A percentile compares a stretch with the other conserved stretches of the same genome.
Evolutionary conservation across 2,113 vertebrate species (phyloP).

Genomic region (Callorhinus ursinus): DNA sequence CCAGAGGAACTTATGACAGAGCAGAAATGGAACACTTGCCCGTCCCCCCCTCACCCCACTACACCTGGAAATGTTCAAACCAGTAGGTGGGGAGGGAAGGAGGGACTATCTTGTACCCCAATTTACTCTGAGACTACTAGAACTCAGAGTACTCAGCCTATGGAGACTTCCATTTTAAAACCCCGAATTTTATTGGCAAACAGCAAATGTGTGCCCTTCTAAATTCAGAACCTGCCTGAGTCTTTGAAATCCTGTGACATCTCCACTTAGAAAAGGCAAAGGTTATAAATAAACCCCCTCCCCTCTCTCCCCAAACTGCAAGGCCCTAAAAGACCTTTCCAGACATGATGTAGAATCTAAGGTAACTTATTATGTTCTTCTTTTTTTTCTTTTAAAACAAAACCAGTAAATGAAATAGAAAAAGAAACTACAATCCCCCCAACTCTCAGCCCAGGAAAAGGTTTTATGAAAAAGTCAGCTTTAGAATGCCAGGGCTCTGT

Average conservation of each 20-base stretch:
- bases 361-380: conserved; percentile 34
- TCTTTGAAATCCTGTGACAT: conserved; percentile 48
- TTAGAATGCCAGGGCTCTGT: conserved; percentile 9
- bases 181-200: conserved; percentile 27
- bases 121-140: conserved; percentile 6
- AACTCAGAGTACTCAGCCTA: conserved; percentile 14
- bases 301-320: neutral
- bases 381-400: neutral
- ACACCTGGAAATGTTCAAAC: conserved; percentile 41
- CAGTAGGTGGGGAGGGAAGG: neutral
- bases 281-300: conserved; percentile 53
- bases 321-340: conserved; percentile 32
- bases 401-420: conserved; percentile 10
- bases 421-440: neutral
- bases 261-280: conserved; percentile 56
- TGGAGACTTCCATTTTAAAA: neutral
- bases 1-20: conserved; percentile 64
- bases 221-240: conserved; percentile 27
- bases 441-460: neutral
- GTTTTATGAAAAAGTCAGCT: conserved; percentile 52
- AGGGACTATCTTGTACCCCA: conserved; percentile 25
- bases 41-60: no score
- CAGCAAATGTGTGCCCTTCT: conserved; percentile 40
- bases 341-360: conserved; percentile 53
- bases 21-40: conserved; percentile 70